Conservation (phyloP, 2,888 invertebrate species). For the Barypeithes pellucidus region DNA sequence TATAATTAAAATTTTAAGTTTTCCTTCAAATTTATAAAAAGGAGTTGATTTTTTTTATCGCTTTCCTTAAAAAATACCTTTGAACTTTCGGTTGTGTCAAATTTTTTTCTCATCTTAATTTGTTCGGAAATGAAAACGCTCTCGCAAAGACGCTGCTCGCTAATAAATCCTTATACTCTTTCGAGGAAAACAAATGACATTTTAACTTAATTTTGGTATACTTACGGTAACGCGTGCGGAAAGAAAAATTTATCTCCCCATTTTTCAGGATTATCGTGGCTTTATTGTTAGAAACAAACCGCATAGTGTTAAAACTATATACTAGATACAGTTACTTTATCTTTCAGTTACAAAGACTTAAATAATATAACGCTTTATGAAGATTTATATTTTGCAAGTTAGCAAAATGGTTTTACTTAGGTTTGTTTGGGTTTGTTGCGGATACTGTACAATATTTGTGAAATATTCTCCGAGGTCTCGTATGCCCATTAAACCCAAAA, state of each 20-base stretch:
- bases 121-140: constrained; percentile 44
- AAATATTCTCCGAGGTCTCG: too few species aligned
- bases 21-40: too few species aligned
- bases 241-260: constrained; percentile 51
- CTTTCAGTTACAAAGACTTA: not conserved
- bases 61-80: constrained; percentile 33
- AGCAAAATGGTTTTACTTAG: not conserved
- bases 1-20: too few species aligned
- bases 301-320: constrained; percentile 42
- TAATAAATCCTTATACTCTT: constrained; percentile 52
- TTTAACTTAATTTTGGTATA: constrained; percentile 52
- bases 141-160: constrained; percentile 24
- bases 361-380: not conserved
- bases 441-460: too few species aligned
- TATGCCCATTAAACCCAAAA: too few species aligned
- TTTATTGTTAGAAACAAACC: constrained; percentile 44
- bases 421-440: too few species aligned
- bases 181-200: constrained; percentile 51
- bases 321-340: constrained; percentile 31
- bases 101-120: constrained; percentile 35
- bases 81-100: too few species aligned
- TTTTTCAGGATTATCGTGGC: constrained; percentile 49
- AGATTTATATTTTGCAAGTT: not conserved
- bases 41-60: too few species aligned
- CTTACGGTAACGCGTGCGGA: constrained; percentile 43